phyloP scores from a whole-genome alignment of 2,888 invertebrate species.

The Chouioia cunea region DNA sequence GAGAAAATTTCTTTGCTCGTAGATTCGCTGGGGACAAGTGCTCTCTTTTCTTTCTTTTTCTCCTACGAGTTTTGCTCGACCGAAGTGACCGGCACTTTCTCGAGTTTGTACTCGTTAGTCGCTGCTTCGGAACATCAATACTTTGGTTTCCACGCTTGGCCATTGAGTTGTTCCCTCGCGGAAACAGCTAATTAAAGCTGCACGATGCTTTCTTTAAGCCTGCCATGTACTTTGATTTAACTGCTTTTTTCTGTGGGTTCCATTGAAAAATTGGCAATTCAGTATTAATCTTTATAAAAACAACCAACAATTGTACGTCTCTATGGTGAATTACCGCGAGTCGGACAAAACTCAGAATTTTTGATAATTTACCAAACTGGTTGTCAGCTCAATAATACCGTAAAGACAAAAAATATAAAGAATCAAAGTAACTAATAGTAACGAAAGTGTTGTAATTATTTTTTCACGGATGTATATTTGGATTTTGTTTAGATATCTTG shows the following conservation, averaged over 20 bases:
- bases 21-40: not conserved
- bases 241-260: too few species aligned
- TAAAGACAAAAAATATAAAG: constrained; percentile 32
- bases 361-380: constrained; percentile 13
- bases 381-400: not conserved
- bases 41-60: not conserved
- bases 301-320: constrained; percentile 6
- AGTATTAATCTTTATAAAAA: constrained; percentile 1
- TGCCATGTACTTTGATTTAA: too few species aligned
- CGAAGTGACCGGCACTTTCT: constrained; percentile 14
- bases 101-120: not conserved
- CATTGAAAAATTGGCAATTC: too few species aligned
- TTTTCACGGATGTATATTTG: too few species aligned
- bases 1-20: constrained; percentile 18
- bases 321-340: constrained; percentile 12
- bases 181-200: constrained; percentile 1
- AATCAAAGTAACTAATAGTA: constrained; percentile 20
- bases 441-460: too few species aligned
- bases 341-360: constrained; percentile 18
- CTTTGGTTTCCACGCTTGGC: too few species aligned
- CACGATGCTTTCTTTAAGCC: too few species aligned
- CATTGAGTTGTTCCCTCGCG: constrained; percentile 1
- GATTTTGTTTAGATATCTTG: too few species aligned
- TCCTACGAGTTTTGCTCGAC: not conserved
- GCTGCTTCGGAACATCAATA: not conserved